A percentile compares a stretch with the other conserved stretches of the same genome.
These are phyloP conservation scores for Amphipyra tragopoginis DNA, from an alignment of 2,888 invertebrate species.

Conservation along the genomic window DNA sequence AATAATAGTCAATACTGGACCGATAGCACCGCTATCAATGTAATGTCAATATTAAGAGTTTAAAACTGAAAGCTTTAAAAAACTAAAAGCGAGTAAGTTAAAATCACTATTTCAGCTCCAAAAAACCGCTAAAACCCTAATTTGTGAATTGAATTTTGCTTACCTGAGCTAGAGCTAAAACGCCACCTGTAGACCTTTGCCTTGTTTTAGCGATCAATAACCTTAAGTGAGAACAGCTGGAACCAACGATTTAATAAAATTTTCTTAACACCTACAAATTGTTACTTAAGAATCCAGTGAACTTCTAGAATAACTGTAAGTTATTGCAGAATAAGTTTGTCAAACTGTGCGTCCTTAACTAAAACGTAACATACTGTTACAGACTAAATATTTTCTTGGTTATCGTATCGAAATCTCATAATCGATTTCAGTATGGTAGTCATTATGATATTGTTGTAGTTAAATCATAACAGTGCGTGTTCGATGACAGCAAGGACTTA, in stretches of 20 bases:
- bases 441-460: neutral
- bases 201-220: slow-evolving; percentile 28
- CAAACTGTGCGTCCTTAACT: slow-evolving; percentile 22
- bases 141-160: slow-evolving; percentile 8
- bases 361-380: slow-evolving; percentile 3
- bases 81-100: neutral
- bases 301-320: slow-evolving; percentile 13
- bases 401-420: slow-evolving; percentile 18
- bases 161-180: slow-evolving; percentile 21
- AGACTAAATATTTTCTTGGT: slow-evolving; percentile 11
- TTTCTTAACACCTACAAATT: slow-evolving; percentile 26
- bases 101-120: neutral
- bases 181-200: slow-evolving; percentile 22
- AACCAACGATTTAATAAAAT: slow-evolving; percentile 32
- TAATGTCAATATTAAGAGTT: neutral
- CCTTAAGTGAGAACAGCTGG: slow-evolving; percentile 20
- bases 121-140: neutral
- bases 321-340: slow-evolving; percentile 29
- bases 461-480: slow-evolving; percentile 1
- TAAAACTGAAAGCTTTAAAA: neutral
- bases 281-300: slow-evolving; percentile 13
- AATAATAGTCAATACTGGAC: neutral
- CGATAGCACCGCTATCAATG: neutral
- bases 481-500: slow-evolving; percentile 29
- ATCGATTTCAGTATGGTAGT: too few relatives aligned